Evolutionary conservation across 2,888 invertebrate species (phyloP).

Genomic region (Dyspetes luteomarginatus): DNA sequence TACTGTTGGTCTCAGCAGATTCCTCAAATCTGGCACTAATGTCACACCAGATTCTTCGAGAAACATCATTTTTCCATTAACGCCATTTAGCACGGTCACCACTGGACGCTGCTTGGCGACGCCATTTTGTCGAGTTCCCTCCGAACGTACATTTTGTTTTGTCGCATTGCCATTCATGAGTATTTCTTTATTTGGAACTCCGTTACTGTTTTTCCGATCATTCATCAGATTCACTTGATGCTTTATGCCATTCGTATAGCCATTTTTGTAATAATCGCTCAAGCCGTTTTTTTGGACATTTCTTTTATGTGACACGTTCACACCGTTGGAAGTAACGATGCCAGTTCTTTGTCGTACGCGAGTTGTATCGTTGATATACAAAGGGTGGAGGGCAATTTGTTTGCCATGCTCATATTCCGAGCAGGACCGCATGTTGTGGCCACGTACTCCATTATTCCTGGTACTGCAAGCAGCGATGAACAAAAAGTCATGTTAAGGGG

Average conservation of each 20-base stretch:
- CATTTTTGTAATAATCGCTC: constrained; percentile 32
- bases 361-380: constrained; percentile 79
- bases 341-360: constrained; percentile 72
- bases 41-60: constrained; percentile 62
- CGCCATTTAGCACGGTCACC: constrained; percentile 58
- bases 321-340: constrained; percentile 38
- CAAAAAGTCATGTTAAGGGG: background rate
- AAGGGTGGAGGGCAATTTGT: constrained; percentile 69
- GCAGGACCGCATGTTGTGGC: constrained; percentile 71
- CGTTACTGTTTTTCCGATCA: constrained; percentile 14
- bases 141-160: constrained; percentile 46
- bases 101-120: constrained; percentile 54
- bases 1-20: constrained; percentile 74
- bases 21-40: constrained; percentile 73
- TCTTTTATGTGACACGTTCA: background rate
- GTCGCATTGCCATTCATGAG: constrained; percentile 5
- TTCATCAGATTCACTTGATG: constrained; percentile 17
- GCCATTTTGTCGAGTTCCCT: constrained; percentile 51
- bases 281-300: constrained; percentile 18
- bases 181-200: background rate
- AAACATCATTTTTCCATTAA: constrained; percentile 62
- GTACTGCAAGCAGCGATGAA: constrained; percentile 73
- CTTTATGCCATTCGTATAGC: background rate
- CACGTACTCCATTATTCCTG: constrained; percentile 80
- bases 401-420: constrained; percentile 63